These are phyloP conservation scores for Chaetodon trifascialis DNA, from an alignment of 2,113 vertebrate species.

Conservation along the genomic window DNA sequence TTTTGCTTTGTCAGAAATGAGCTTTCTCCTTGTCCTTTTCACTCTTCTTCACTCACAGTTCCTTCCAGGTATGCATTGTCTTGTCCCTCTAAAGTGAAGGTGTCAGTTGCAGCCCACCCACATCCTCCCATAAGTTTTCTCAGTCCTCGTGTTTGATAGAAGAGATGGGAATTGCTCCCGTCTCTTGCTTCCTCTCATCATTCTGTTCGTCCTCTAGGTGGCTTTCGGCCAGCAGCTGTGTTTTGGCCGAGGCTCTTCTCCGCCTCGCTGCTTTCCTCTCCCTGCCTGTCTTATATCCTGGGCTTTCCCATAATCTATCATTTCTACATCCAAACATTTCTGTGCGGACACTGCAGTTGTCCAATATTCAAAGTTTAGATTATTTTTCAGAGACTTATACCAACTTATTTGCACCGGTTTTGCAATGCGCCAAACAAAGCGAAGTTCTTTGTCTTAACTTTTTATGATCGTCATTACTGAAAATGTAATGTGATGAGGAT, in stretches of 20 bases:
- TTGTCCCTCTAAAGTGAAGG: constrained; percentile 30
- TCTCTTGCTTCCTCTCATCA: constrained; percentile 48
- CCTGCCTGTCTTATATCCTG: constrained; percentile 12
- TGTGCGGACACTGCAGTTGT: constrained; percentile 1
- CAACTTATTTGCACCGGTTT: neutral
- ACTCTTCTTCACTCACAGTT: neutral
- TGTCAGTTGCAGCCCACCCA: constrained; percentile 10
- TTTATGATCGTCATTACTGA: neutral
- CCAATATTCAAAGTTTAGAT: constrained; percentile 6
- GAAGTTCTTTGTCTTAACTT: neutral
- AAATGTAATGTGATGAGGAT: neutral
- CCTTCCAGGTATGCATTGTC: neutral
- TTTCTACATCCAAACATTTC: constrained; percentile 30
- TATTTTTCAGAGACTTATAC: neutral
- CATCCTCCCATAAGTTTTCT: constrained; percentile 7
- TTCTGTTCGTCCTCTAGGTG: constrained; percentile 52
- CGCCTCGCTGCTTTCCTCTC: constrained; percentile 7
- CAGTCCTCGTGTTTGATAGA: constrained; percentile 39
- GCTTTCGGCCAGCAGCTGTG: constrained; percentile 69
- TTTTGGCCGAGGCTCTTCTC: constrained; percentile 40
- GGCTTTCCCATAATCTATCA: neutral
- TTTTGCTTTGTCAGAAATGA: constrained; percentile 35
- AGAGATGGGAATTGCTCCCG: constrained; percentile 45
- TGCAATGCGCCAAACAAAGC: neutral
- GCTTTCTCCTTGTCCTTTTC: constrained; percentile 12